A percentile compares a stretch with the other conserved stretches of the same genome.
Evolutionary conservation across 2,113 vertebrate genomes (phyloP).

Genomic region (Dendropsophus ebraccatus): DNA sequence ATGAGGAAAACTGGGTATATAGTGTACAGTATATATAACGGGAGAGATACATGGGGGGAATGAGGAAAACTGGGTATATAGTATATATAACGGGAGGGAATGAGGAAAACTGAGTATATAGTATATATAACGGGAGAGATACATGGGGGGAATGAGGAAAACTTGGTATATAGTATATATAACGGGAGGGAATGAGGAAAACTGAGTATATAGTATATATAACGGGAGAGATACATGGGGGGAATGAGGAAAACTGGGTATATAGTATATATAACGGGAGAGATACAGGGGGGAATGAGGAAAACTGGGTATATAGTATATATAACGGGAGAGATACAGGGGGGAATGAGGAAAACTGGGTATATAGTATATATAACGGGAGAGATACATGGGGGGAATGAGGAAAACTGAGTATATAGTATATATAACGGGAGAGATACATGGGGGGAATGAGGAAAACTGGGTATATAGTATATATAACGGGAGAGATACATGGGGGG

Average conservation of each 20-base stretch:
- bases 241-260: conserved; percentile 19
- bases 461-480: neutral
- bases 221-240: conserved; percentile 27
- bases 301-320: too few species aligned
- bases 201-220: too few species aligned
- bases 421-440: conserved; percentile 39
- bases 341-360: conserved; percentile 21
- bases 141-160: conserved; percentile 29
- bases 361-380: too few species aligned
- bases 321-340: conserved; percentile 36
- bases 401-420: too few species aligned
- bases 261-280: too few species aligned
- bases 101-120: conserved; percentile 42
- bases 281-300: conserved; percentile 19
- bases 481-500: conserved; percentile 24
- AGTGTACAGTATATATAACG: too few species aligned
- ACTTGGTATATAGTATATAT: conserved; percentile 38
- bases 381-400: conserved; percentile 25
- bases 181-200: conserved; percentile 26
- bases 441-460: conserved; percentile 29
- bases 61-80: conserved; percentile 11
- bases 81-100: conserved; percentile 6
- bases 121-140: too few species aligned
- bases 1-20: conserved; percentile 41
- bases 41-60: conserved; percentile 26